phyloP scores from a whole-genome alignment of 1,140 invertebrate genomes.

The Drosophila tristis region DNA sequence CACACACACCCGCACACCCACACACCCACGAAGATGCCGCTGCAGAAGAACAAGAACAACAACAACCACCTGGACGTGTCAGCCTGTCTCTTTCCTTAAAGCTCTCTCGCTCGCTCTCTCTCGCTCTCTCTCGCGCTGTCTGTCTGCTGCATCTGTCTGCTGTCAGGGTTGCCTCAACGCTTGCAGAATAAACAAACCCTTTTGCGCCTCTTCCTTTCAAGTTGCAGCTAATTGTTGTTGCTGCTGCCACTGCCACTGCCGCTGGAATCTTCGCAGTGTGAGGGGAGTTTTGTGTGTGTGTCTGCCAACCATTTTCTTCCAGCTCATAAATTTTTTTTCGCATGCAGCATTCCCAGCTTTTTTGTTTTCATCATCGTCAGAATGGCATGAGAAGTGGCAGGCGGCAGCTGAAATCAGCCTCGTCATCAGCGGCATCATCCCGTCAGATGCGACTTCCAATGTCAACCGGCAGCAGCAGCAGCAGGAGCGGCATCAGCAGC shows the following conservation, averaged over 20 bases:
- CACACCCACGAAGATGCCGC: background rate
- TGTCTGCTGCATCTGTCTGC: background rate
- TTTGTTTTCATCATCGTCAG: conserved; percentile 16
- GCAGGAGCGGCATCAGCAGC: background rate
- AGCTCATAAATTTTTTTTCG: conserved; percentile 80
- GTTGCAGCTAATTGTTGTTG: conserved; percentile 81
- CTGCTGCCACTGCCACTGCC: conserved; percentile 28
- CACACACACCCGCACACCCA: background rate
- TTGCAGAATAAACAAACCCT: conserved; percentile 50
- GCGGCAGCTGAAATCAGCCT: conserved; percentile 4
- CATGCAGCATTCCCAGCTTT: conserved; percentile 16
- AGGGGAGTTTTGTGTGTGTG: conserved; percentile 32
- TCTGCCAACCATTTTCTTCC: conserved; percentile 58
- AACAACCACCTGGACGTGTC: conserved; percentile 51
- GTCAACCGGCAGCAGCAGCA: conserved; percentile 57
- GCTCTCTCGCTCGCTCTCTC: conserved; percentile 12
- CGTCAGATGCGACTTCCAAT: conserved; percentile 59
- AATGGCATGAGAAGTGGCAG: no score
- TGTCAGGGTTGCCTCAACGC: conserved; percentile 3
- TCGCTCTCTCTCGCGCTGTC: conserved; percentile 12
- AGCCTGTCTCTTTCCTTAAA: conserved; percentile 10
- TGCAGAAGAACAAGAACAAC: conserved; percentile 18
- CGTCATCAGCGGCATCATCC: conserved; percentile 27
- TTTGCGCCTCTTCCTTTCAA: conserved; percentile 56
- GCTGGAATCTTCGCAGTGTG: background rate